Base-by-base conservation (phyloP, 1,140 invertebrate genomes). In the Pachypsylla venusta region DNA sequence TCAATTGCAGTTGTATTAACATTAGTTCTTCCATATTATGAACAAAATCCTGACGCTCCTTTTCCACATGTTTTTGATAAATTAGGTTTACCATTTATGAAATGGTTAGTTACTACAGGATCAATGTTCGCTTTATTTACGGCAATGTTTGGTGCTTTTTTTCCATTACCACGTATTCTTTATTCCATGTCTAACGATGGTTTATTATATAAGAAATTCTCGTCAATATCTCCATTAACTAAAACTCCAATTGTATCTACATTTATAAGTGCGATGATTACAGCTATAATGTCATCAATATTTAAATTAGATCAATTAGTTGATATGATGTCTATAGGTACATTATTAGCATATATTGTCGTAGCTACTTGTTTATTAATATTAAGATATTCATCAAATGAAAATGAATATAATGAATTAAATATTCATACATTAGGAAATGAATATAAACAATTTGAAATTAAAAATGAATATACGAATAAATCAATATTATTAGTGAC, bases 301-400 rank as follows among this genome's bases (percentile, higher is more conserved):
- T 95, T 97, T 70, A 81, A 94, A 70, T 69, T 96, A 28, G 78
- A 85, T 13, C 85, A 92, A 68, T 73, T 97, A 24, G 89, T 96
- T 12, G 87, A 93, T 65, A 91, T 97, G 84, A 89, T 96, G 81
- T 93, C 90, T 0, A 95, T 97, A 64, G 93, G 93, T 55, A 96
- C 93, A 0, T 72, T 97, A 0, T 73, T 96, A 48, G 93, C 93
- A 0, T 96, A 95, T 69, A 87, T 89, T 7, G 84, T 96, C 40
- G 93, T 96, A 0, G 86, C 90, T 12, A 78, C 87, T 39, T 93
- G 87, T 62, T 88, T 96, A 1, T 76, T 94, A 13, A 78, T 95
- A 61, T 75, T 96, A 1, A 80, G 85, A 78, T 87, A 79, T 27
- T 48, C 35, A 0, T n/a, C n/a, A n/a, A n/a, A n/a, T n/a, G n/a